Evolutionary conservation across 2,797 vertebrate species (phyloP).

Genomic region (Novumbra hubbsi): DNA sequence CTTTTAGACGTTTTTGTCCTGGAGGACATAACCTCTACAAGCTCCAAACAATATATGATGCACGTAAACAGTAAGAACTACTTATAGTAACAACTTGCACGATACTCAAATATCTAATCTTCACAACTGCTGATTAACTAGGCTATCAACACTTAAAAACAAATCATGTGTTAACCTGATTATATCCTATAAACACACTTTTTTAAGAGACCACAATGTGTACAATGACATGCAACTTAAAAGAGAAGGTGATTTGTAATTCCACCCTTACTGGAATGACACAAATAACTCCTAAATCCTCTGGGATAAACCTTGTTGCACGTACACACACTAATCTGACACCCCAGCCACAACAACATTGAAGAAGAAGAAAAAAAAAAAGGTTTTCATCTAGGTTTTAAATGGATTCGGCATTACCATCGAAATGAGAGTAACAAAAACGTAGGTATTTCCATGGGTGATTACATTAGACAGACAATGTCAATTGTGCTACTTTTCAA

Average conservation of each 20-base stretch:
- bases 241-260: constrained; percentile 24
- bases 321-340: not conserved
- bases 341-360: not conserved
- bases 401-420: not conserved
- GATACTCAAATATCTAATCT: not conserved
- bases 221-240: not conserved
- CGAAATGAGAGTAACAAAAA: not conserved
- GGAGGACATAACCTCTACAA: not conserved
- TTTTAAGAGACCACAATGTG: not conserved
- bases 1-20: no score
- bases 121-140: not conserved
- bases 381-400: not conserved
- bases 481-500: constrained; percentile 22
- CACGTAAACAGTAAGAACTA: no score
- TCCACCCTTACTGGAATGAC: constrained; percentile 31
- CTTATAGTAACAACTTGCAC: no score
- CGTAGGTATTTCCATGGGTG: not conserved
- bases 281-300: constrained; percentile 37
- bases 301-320: not conserved
- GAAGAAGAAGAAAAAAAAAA: not conserved
- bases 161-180: not conserved
- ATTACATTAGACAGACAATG: not conserved
- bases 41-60: not conserved
- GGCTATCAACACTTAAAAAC: not conserved
- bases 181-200: not conserved